These are phyloP conservation scores for Erebia ligea DNA, from an alignment of 2,888 invertebrate species.

Conservation along the genomic window DNA sequence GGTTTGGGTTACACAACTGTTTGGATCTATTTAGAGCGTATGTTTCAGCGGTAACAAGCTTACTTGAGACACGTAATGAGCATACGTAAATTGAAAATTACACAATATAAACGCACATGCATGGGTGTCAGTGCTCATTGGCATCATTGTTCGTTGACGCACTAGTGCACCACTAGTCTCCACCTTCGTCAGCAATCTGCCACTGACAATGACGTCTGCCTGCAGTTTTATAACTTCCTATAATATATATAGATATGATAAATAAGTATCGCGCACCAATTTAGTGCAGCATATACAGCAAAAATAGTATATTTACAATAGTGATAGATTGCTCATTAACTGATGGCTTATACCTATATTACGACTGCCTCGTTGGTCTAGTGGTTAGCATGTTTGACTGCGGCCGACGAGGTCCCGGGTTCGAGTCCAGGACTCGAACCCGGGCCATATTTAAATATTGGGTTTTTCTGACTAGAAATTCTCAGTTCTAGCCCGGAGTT, in stretches of 20 bases:
- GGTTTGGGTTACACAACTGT: constrained; percentile 21
- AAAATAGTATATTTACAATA: background rate
- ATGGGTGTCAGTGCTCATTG: constrained; percentile 32
- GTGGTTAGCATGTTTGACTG: no score
- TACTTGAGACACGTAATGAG: constrained; percentile 31
- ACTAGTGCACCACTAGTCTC: constrained; percentile 60
- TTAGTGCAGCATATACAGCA: constrained; percentile 35
- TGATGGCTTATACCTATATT: no score
- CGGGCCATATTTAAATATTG: no score
- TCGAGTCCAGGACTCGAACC: no score
- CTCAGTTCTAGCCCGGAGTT: no score
- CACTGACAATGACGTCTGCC: constrained; percentile 59
- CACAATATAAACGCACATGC: constrained; percentile 32
- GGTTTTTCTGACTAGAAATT: no score
- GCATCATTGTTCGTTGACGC: constrained; percentile 47
- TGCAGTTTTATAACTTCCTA: constrained; percentile 65
- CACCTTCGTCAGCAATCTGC: constrained; percentile 51
- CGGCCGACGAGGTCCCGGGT: no score
- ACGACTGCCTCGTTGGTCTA: no score
- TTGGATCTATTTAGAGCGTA: constrained; percentile 30
- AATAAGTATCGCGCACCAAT: constrained; percentile 52
- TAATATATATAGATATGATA: constrained; percentile 72
- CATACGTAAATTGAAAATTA: constrained; percentile 33
- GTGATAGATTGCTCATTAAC: no score
- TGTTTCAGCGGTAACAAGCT: constrained; percentile 30